Evolutionary conservation across 2,113 vertebrate species (phyloP).

Genomic region (Caranx melampygus): DNA sequence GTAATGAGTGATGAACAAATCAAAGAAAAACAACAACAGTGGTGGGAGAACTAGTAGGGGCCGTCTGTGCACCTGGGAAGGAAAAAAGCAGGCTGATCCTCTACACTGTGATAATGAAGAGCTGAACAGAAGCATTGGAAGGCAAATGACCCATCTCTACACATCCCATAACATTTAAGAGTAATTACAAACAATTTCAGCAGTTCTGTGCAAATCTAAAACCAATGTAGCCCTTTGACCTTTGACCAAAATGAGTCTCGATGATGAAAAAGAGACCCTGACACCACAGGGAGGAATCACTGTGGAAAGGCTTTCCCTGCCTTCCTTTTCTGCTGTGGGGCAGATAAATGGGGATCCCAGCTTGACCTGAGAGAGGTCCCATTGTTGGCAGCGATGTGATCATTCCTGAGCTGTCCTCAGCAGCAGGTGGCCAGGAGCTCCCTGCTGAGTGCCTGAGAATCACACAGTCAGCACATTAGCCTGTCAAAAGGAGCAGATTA

Average conservation of each 20-base stretch:
- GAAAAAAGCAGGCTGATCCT: background rate
- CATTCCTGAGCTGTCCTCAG: conserved; percentile 50
- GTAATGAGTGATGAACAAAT: background rate
- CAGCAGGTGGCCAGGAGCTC: conserved; percentile 81
- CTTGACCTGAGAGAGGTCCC: conserved; percentile 56
- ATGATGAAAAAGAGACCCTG: conserved; percentile 17
- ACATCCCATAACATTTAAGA: background rate
- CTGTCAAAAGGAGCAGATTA: conserved; percentile 78
- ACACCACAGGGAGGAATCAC: conserved; percentile 11
- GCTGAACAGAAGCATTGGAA: background rate
- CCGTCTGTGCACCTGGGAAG: background rate
- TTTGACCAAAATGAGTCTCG: background rate
- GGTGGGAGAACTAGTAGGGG: no score
- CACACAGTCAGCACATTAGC: conserved; percentile 78
- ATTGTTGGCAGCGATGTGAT: conserved; percentile 71
- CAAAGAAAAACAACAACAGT: background rate
- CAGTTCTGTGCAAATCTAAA: background rate
- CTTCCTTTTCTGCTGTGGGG: conserved; percentile 17
- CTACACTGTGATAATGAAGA: background rate
- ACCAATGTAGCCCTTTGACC: background rate
- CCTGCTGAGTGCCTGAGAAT: conserved; percentile 71
- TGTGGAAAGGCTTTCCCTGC: conserved; percentile 17
- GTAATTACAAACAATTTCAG: background rate
- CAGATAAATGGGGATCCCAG: conserved; percentile 46
- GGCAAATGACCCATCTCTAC: conserved; percentile 2